Percentiles rank a stretch among this genome's conserved stretches.
phyloP scores from a whole-genome alignment of 2,888 invertebrate species.

The Hemistola chrysoprasaria region DNA sequence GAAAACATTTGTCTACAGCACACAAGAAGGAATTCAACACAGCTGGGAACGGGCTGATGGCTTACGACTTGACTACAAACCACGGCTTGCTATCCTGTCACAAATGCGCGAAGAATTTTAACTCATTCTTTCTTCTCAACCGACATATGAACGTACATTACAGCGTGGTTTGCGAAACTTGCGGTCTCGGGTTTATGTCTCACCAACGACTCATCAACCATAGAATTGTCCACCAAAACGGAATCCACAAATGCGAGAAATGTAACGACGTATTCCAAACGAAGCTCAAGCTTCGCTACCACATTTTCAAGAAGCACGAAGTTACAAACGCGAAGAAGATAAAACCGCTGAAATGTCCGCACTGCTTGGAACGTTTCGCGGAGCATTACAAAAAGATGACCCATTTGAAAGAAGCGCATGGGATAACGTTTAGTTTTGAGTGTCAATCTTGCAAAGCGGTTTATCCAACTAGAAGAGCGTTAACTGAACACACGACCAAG shows the following conservation, averaged over 20 bases:
- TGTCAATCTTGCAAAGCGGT: conserved; percentile 58
- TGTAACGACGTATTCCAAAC: conserved; percentile 63
- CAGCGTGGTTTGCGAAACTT: conserved; percentile 69
- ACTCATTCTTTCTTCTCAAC: conserved; percentile 64
- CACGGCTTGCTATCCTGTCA: conserved; percentile 60
- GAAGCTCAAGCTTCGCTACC: conserved; percentile 65
- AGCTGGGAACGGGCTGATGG: conserved; percentile 68
- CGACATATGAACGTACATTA: conserved; percentile 72
- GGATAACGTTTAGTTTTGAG: conserved; percentile 63
- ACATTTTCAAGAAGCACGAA: conserved; percentile 62
- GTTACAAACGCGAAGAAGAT: conserved; percentile 55
- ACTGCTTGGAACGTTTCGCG: conserved; percentile 66
- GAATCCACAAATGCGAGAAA: conserved; percentile 61
- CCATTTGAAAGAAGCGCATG: conserved; percentile 64
- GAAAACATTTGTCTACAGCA: conserved; percentile 49
- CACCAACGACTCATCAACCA: conserved; percentile 68
- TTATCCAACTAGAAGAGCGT: conserved; percentile 56
- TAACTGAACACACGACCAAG: conserved; percentile 69
- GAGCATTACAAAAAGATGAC: conserved; percentile 72
- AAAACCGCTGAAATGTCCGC: conserved; percentile 67
- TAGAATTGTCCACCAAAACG: conserved; percentile 63
- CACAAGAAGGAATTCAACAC: conserved; percentile 67
- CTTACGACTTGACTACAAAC: conserved; percentile 53
- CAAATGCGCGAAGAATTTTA: conserved; percentile 61
- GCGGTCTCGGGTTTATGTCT: conserved; percentile 69